These are phyloP conservation scores for Tetramorium simillimum DNA, from an alignment of 1,140 invertebrate genomes.

Conservation along the genomic window DNA sequence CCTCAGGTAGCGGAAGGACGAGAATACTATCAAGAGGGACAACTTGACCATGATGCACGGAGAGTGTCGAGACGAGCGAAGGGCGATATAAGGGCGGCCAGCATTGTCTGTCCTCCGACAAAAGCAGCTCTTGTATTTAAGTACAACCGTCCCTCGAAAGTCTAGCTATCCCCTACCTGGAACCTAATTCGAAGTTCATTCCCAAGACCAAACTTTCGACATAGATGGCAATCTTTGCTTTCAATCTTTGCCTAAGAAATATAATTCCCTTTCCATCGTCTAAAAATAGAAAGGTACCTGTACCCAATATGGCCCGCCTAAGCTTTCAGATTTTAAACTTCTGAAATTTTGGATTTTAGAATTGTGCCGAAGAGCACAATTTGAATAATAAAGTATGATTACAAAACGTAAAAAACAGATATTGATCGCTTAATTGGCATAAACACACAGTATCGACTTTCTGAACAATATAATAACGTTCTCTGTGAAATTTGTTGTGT, in stretches of 20 bases:
- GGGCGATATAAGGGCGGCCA: constrained; percentile 34
- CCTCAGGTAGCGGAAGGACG: constrained; percentile 9
- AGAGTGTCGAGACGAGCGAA: constrained; percentile 44
- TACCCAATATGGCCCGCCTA: too few relatives aligned
- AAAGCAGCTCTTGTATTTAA: constrained; percentile 54
- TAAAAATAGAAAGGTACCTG: background rate
- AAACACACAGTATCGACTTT: too few relatives aligned
- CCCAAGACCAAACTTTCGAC: constrained; percentile 39
- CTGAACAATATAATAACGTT: too few relatives aligned
- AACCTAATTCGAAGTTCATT: constrained; percentile 67
- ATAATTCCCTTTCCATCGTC: background rate
- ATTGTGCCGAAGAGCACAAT: too few relatives aligned
- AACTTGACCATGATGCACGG: constrained; percentile 68
- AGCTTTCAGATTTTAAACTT: too few relatives aligned
- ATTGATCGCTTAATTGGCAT: too few relatives aligned
- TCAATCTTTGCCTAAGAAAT: background rate
- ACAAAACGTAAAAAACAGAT: too few relatives aligned
- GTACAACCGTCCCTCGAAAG: constrained; percentile 43
- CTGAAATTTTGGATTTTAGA: too few relatives aligned
- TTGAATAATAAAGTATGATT: too few relatives aligned
- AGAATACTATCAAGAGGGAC: constrained; percentile 65
- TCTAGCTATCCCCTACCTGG: constrained; percentile 15
- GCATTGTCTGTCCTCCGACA: constrained; percentile 60
- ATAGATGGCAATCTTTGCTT: constrained; percentile 29
- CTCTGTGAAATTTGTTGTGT: too few relatives aligned